Evolutionary conservation across 2,797 vertebrate species (phyloP).

Genomic region (Danio tinwini): DNA sequence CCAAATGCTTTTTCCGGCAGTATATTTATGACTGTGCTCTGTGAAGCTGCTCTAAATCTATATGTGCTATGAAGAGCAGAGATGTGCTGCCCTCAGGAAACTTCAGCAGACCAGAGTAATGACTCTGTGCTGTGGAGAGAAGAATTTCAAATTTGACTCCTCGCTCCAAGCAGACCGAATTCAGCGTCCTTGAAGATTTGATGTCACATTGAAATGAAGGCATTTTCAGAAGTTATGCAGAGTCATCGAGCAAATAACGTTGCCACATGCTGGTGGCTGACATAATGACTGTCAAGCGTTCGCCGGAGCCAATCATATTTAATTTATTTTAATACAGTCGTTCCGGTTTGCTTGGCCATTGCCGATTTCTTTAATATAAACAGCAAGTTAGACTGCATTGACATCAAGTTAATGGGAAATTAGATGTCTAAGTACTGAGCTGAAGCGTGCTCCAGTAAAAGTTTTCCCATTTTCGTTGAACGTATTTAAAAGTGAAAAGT

Average conservation of each 20-base stretch:
- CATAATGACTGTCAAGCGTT: not conserved
- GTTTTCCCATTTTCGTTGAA: not conserved
- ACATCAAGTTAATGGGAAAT: conserved; percentile 2
- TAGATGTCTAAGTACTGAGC: not conserved
- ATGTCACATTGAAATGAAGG: not conserved
- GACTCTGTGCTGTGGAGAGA: conserved; percentile 37
- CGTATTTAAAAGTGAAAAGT: not conserved
- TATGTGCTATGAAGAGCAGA: conserved; percentile 35
- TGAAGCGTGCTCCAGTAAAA: not conserved
- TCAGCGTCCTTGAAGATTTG: conserved; percentile 31
- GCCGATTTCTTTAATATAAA: not conserved
- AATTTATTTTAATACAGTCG: conserved; percentile 2
- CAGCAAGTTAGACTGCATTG: not conserved
- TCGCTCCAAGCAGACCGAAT: conserved; percentile 1
- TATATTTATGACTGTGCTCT: conserved; percentile 45
- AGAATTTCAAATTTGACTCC: conserved; percentile 32
- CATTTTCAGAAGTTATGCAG: conserved; percentile 8
- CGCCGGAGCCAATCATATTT: not conserved
- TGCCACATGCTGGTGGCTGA: not conserved
- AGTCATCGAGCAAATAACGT: conserved; percentile 16
- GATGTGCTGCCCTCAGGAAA: conserved; percentile 47
- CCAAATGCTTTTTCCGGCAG: conserved; percentile 32
- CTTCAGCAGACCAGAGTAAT: conserved; percentile 39
- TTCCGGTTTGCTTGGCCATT: not conserved
- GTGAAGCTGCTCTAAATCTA: conserved; percentile 45